Evolutionary conservation across 2,888 invertebrate genomes (phyloP).

Genomic region (Eupeodes luniger): DNA sequence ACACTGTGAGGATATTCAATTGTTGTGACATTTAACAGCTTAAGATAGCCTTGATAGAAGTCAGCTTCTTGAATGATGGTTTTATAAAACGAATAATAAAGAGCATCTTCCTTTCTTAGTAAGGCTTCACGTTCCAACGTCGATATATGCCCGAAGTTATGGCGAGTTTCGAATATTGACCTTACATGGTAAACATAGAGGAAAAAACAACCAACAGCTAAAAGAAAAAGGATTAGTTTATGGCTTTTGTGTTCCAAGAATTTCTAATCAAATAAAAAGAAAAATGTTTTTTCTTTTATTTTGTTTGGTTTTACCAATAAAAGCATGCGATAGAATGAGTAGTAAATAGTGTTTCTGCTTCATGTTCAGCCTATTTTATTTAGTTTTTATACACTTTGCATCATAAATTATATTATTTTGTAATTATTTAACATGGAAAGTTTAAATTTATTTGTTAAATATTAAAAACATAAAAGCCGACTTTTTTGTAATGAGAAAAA

Average conservation of each 20-base stretch:
- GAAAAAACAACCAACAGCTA: constrained; percentile 86
- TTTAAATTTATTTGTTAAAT: constrained; percentile 21
- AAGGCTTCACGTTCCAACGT: constrained; percentile 93
- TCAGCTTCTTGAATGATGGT: constrained; percentile 89
- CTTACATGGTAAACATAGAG: constrained; percentile 88
- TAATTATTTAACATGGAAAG: constrained; percentile 12
- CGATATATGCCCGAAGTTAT: constrained; percentile 93
- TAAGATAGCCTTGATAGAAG: constrained; percentile 87
- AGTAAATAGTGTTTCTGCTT: constrained; percentile 80
- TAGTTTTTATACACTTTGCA: constrained; percentile 53
- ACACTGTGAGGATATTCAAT: constrained; percentile 93
- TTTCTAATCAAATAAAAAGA: constrained; percentile 11
- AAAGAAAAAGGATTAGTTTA: constrained; percentile 26
- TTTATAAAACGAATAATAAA: constrained; percentile 96
- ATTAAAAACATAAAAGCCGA: constrained; percentile 66
- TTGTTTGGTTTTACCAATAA: constrained; percentile 80
- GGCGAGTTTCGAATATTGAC: constrained; percentile 91
- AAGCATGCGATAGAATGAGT: constrained; percentile 81
- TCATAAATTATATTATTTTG: constrained; percentile 29
- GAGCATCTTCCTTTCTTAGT: constrained; percentile 94
- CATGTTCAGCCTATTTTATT: constrained; percentile 78
- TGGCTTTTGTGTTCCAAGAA: neutral
- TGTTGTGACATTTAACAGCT: constrained; percentile 88
- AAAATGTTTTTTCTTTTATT: constrained; percentile 74
- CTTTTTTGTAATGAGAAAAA: constrained; percentile 48